Evolutionary conservation across 2,113 vertebrate genomes (phyloP), one percentile per base, ranked within the genome.

Genomic region (Cyanocitta stelleri): DNA sequence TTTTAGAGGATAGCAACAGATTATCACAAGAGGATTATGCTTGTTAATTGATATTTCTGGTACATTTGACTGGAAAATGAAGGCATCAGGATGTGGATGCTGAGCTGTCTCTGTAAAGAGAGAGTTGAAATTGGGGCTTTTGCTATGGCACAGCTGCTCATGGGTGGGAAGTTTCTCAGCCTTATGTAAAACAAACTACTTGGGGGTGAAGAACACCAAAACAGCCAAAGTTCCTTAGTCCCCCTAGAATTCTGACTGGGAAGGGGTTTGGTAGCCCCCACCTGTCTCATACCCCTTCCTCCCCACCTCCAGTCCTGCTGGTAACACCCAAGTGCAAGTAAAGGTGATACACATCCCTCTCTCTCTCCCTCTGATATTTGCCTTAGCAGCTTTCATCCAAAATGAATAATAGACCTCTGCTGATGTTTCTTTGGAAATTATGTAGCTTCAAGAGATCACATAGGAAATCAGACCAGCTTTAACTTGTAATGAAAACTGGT

Each of bases 401-500:
- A 95, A 94, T 86, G 24, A 93, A 95, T 96, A 95, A 87, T 59
- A 79, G 22, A 94, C 56, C 66, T 75, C 75, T 72, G 48, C 55
- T 87, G 58, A 82, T 88, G 37, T 88, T 92, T 85, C 59, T 85
- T 71, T 95, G 51, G 49, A 96, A 96, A 95, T 95, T 72, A 89
- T 82, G 19, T 32, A 91, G 23, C 61, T 96, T 67, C 93, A 85
- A 80, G 87, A 69, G 85, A 89, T 91, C 95, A 92, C 29, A 89
- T 29, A 94, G 77, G 88, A 93, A 96, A 96, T 96, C 95, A 97
- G 59, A 67, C 22, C 30, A 4, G 96, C 52, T 91, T 96, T 92
- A 96, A 92, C 87, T 81, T 95, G 66, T 90, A 95, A 87, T 90
- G 87, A 97, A 97, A 96, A 95, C 90, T 18, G 39, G 67, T 55